Base-by-base conservation (phyloP, 1,140 invertebrate genomes). In the Mactra quadrangularis region DNA sequence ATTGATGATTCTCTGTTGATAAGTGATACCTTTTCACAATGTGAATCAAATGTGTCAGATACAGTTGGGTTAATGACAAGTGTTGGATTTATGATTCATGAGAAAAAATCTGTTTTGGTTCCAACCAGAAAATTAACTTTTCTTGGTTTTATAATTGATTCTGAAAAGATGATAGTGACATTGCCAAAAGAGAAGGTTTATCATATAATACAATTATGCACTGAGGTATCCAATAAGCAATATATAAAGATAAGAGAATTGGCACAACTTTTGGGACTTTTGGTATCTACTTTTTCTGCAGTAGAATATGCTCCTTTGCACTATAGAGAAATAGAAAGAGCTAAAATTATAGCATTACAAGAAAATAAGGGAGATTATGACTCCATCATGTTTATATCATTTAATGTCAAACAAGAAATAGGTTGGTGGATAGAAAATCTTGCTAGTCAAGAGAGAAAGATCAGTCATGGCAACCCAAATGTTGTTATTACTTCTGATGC, bases 61-160 rank as follows among this genome's bases (percentile, higher is more conserved):
- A 79, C 82, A 11, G 53, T 79, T n/a, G 27, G 29, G 38, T 31
- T 57, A 15, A 71, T 66, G 7, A 29, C 19, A n/a, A 17, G 38
- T 7, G 27, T 68, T 35, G 85, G 83, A 1, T 86, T 81, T 64
- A 52, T 82, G 13, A 76, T 85, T 50, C 60, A 86, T 22, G 31
- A 70, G 13, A 55, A n/a, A 55, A 83, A 83, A 47, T 87, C 84
- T 31, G 74, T 77, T 31, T 66, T 87, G 6, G 45, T 50, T 6
- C 81, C 57, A 35, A 66, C 81, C 52, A 13, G 47, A 70, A 33
- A 19, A 76, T 55, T 68, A 31, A 59, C 47, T 52, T 86, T 64
- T 71, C 50, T 85, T 27, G 84, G 86, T 13, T 77, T 70, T 70
- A 22, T 79, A 31, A 68, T 87, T 38, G 74, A 85, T 75, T 83